These are phyloP conservation scores for Diachasma alloeum DNA, from an alignment of 1,140 invertebrate species.

Conservation along the genomic window DNA sequence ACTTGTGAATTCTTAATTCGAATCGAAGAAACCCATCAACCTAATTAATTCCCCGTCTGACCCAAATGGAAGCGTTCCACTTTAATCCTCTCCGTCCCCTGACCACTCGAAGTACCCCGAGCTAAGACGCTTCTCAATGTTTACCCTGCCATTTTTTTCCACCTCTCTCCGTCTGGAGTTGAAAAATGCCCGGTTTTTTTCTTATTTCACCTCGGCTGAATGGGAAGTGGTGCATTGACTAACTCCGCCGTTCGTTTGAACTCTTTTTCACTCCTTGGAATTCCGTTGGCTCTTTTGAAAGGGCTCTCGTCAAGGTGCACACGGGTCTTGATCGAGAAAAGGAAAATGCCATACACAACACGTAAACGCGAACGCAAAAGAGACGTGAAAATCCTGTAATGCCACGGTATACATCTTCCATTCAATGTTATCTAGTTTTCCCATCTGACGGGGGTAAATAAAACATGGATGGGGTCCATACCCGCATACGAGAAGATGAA, in stretches of 20 bases:
- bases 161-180: background rate
- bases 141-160: background rate
- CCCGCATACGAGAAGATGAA: too few relatives aligned
- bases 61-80: background rate
- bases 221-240: background rate
- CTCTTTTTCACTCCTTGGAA: background rate
- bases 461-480: too few relatives aligned
- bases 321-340: background rate
- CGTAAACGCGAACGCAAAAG: background rate
- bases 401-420: background rate
- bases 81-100: background rate
- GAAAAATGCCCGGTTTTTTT: background rate
- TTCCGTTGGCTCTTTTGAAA: constrained; percentile 1
- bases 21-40: background rate
- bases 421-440: background rate
- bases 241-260: background rate
- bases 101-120: background rate
- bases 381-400: background rate
- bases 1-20: background rate
- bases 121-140: background rate
- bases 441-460: background rate
- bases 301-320: background rate
- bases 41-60: background rate
- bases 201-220: background rate
- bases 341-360: background rate